Evolutionary conservation across 2,113 vertebrate species (phyloP).

Genomic region (Corythoichthys haematopterus): DNA sequence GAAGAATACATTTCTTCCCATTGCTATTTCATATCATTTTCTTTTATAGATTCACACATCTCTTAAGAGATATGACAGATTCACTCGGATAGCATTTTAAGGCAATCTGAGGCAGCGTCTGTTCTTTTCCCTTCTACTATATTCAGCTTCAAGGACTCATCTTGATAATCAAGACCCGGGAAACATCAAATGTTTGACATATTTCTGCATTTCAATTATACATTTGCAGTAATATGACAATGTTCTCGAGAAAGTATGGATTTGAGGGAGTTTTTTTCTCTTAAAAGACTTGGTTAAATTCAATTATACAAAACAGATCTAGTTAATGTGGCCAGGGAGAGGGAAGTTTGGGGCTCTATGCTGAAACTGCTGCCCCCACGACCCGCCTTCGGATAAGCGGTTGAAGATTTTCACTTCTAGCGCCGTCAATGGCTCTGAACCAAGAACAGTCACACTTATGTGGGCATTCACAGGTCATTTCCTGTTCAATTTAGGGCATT

Average conservation of each 20-base stretch:
- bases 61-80: conserved; percentile 17
- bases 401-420: too few species aligned
- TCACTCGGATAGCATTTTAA: conserved; percentile 23
- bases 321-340: too few species aligned
- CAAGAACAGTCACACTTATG: too few species aligned
- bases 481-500: too few species aligned
- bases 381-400: too few species aligned
- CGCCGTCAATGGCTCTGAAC: too few species aligned
- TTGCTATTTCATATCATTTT: conserved; percentile 38
- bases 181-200: conserved; percentile 19
- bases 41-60: conserved; percentile 13
- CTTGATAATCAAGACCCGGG: conserved; percentile 26
- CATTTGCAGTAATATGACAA: conserved; percentile 22
- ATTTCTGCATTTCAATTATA: conserved; percentile 24
- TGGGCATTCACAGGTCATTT: too few species aligned
- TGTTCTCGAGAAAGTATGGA: not conserved
- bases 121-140: conserved; percentile 28
- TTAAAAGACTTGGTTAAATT: conserved; percentile 11
- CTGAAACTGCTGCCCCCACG: too few species aligned
- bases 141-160: conserved; percentile 39
- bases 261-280: not conserved
- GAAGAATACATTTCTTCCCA: conserved; percentile 55
- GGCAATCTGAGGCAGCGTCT: conserved; percentile 39
- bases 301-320: not conserved
- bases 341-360: too few species aligned